Evolutionary conservation across 2,888 invertebrate species (phyloP), one percentile per base, ranked within the genome.

Genomic region (Schizotus pectinicornis): DNA sequence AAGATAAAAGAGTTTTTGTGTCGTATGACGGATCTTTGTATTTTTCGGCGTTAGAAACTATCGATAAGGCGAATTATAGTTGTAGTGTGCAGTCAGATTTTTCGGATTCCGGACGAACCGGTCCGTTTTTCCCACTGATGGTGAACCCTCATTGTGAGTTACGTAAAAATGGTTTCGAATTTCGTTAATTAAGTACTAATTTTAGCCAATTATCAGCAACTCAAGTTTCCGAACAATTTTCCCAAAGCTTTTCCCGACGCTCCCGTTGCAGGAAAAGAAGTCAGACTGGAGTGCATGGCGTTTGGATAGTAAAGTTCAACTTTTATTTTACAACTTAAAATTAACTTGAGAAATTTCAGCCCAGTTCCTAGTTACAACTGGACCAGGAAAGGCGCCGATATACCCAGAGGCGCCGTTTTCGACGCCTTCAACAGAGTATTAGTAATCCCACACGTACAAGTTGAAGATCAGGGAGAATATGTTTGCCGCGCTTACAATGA

Each of bases 221-320:
- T 98, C 36, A 91, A 94, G 74, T 96, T 98, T 73, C 91, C 96
- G 0, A 95, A 94, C 75, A 94, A 93, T 71, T 98, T 98, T 70
- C 98, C 98, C 0, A 96, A 95, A 82, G 89, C 92, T 0, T 98
- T 95, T 74, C 98, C 98, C 0, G 94, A 94, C 77, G 94, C 95
- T 13, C 95, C 97, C 0, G 82, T 90, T 59, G 94, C 93, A 12
- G 96, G 95, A 0, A 89, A 93, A 72, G 91, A 95, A 79, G 93
- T 97, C 9, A 84, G 94, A 59, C 80, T 98, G 48, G 98, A 98
- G 82, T 98, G 98, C 81, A 86, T 98, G 66, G 95, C 95, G 1
- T 96, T 95, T 83, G 98, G 97, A 78, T 96, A 96, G 88, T 89
- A 80, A 85, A 88, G 6, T 7, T 12, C 1, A 13, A 33, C 1